phyloP scores from a whole-genome alignment of 2,113 vertebrate species.

The Phylloscopus trochiloides region DNA sequence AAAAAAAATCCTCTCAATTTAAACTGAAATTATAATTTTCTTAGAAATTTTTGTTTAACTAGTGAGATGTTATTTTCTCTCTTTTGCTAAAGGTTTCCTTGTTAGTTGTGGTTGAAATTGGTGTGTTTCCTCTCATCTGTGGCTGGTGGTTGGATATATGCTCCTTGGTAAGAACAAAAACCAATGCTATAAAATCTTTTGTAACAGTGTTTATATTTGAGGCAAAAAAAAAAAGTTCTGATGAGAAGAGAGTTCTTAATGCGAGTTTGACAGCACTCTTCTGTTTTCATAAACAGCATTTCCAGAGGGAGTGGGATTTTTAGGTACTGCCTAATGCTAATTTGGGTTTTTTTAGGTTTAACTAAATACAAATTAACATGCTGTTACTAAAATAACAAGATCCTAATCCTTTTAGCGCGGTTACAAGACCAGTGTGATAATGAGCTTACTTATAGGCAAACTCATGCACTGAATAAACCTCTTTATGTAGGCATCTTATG shows the following conservation, averaged over 20 bases:
- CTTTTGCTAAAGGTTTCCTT: constrained; percentile 84
- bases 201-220: neutral
- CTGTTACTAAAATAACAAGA: neutral
- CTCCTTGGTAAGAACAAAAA: constrained; percentile 84
- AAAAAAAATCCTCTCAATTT: neutral
- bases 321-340: neutral
- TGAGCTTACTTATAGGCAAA: neutral
- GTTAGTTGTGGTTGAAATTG: constrained; percentile 95
- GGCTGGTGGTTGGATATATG: constrained; percentile 99
- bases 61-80: neutral
- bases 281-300: neutral
- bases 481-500: neutral
- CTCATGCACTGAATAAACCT: neutral
- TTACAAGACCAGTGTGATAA: neutral
- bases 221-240: neutral
- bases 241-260: neutral
- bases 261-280: neutral
- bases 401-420: neutral
- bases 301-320: neutral
- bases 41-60: neutral
- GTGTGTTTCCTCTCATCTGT: constrained; percentile 95
- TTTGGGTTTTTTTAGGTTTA: neutral
- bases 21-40: neutral
- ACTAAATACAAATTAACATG: neutral
- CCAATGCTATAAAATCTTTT: neutral